phyloP scores from a whole-genome alignment of 2,888 invertebrate genomes.

The Tridacna gigas region DNA sequence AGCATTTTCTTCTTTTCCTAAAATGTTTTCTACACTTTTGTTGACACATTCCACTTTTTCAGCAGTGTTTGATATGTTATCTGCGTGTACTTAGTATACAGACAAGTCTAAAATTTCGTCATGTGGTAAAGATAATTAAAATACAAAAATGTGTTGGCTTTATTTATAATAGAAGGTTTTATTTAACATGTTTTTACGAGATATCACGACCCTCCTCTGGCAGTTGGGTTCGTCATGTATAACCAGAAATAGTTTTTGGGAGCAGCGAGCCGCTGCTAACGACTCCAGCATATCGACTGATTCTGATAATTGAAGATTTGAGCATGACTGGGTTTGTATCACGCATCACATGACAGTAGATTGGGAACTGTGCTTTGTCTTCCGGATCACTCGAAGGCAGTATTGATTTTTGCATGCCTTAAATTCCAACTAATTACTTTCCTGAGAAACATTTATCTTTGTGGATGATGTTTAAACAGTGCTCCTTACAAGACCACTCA shows the following conservation, averaged over 20 bases:
- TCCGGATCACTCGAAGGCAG: constrained; percentile 18
- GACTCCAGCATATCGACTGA: constrained; percentile 24
- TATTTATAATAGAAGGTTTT: too few relatives aligned
- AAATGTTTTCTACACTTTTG: too few relatives aligned
- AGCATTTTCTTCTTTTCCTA: too few relatives aligned
- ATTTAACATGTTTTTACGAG: too few relatives aligned
- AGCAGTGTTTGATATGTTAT: too few relatives aligned
- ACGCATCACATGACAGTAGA: constrained; percentile 36
- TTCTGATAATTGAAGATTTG: constrained; percentile 37
- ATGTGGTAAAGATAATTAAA: too few relatives aligned
- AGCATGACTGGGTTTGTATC: constrained; percentile 37
- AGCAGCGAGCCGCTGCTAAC: constrained; percentile 16
- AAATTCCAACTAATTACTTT: constrained; percentile 26
- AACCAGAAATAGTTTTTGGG: constrained; percentile 14
- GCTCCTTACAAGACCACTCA: not conserved
- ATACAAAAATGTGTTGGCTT: too few relatives aligned
- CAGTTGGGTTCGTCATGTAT: not conserved
- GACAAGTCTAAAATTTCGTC: too few relatives aligned
- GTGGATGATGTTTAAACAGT: not conserved
- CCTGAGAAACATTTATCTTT: constrained; percentile 9
- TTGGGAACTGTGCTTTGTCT: constrained; percentile 35
- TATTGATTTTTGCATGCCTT: constrained; percentile 28
- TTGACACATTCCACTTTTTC: too few relatives aligned
- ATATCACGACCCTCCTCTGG: too few relatives aligned
- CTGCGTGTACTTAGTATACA: too few relatives aligned